Evolutionary conservation across 2,113 vertebrate genomes (phyloP).

Genomic region (Vulpes ferrilata): DNA sequence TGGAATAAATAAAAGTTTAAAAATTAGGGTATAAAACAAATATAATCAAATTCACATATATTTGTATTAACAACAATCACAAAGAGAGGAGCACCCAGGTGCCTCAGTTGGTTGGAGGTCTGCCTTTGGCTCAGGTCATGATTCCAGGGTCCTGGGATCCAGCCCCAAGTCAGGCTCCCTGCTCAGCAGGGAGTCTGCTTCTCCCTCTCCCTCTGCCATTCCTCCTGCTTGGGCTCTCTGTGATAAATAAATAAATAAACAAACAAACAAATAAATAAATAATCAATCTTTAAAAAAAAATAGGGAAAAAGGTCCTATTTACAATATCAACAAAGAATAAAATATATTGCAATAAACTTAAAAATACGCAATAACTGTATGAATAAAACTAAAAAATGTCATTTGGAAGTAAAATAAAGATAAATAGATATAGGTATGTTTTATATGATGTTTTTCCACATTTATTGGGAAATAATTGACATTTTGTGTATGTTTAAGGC

Average conservation of each 20-base stretch:
- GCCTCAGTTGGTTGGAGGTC: no score
- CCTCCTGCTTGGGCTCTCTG: no score
- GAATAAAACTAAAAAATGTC: not conserved
- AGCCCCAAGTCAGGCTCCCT: no score
- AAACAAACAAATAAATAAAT: no score
- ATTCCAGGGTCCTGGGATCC: no score
- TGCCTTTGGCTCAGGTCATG: no score
- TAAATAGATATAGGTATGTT: not conserved
- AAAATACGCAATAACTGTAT: not conserved
- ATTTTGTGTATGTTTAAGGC: not conserved
- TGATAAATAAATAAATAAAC: no score
- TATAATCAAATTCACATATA: not conserved
- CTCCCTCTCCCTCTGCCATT: no score
- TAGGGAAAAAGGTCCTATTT: not conserved
- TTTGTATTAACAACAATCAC: not conserved
- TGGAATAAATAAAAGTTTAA: not conserved
- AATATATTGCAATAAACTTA: not conserved
- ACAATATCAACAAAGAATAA: conserved; percentile 11
- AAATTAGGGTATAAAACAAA: conserved; percentile 34
- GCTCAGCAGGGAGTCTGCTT: no score
- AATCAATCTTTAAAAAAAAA: not conserved
- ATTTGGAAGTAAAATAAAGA: not conserved
- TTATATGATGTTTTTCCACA: not conserved
- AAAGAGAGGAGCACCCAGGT: no score
- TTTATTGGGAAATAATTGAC: not conserved